Base-by-base conservation (phyloP, 2,888 invertebrate genomes). In the Electrophaes corylata region DNA sequence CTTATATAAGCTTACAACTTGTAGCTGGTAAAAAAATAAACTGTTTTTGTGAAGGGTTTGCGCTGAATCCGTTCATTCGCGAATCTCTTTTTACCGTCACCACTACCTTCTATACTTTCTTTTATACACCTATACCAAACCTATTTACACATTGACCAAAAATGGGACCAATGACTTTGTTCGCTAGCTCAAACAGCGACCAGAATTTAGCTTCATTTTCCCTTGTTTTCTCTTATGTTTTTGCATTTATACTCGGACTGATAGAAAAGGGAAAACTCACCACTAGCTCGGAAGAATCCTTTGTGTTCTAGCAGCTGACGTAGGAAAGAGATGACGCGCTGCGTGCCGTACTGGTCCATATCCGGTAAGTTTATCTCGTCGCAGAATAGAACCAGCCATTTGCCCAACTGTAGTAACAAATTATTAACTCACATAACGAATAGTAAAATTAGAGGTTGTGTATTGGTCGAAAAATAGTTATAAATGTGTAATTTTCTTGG, bases 351-450 rank as follows among this genome's bases (percentile, higher is more conserved):
- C 77, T 97, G 96, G 83, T 99, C 99, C 97, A 98, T 98, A 77
- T 99, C 98, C 0, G 99, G 99, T 81, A 99, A 94, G 92, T 99
- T 99, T 80, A 99, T 99, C 93, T 99, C 99, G 87, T 99, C 99
- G 86, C 99, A 99, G 94, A 99, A 99, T 40, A 99, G 93, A 1
- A 99, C 98, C 56, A 99, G 92, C 99, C 99, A 99, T 91, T 98
- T 99, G 60, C 98, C 98, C 65, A 99, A 92, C 94, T 97, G 87
- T 3, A 79, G 73, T 39, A 35, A 20, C n/a, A 16, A 20, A 16
- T 33, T 35, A 16, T 33, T 35, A 12, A 35, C 26, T 39, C 4
- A 18, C 2, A 19, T 31, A n/a, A n/a, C n/a, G n/a, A n/a, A n/a
- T n/a, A n/a, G n/a, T n/a, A n/a, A n/a, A n/a, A n/a, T n/a, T n/a